Percentiles rank a stretch among this genome's conserved stretches.
Conservation (phyloP, 1,140 invertebrate genomes). For the Drosophila oshimai region DNA sequence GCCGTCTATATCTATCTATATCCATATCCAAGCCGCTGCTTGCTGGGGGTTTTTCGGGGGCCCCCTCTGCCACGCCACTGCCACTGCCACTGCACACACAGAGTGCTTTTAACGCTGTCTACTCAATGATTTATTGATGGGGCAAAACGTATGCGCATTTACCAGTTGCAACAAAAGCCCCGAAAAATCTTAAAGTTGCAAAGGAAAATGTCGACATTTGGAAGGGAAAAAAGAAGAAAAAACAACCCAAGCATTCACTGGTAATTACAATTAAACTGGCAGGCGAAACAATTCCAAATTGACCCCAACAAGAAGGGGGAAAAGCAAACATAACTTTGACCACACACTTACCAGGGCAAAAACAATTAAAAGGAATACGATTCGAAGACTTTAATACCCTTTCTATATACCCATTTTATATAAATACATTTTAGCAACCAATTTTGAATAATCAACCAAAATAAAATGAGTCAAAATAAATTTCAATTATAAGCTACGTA, state of each 20-base stretch:
- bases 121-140: constrained; percentile 76
- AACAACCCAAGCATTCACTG: constrained; percentile 1
- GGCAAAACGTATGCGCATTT: constrained; percentile 59
- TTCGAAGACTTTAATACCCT: neutral
- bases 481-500: too few relatives aligned
- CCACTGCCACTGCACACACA: constrained; percentile 4
- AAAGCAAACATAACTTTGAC: constrained; percentile 11
- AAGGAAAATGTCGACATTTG: neutral
- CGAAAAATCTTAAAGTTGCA: constrained; percentile 37
- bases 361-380: neutral
- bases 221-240: neutral
- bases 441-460: too few relatives aligned
- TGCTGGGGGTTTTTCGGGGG: neutral
- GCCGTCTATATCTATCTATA: constrained; percentile 50
- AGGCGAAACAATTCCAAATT: constrained; percentile 19
- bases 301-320: constrained; percentile 6
- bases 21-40: constrained; percentile 2
- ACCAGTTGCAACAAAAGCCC: constrained; percentile 55
- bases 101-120: constrained; percentile 79
- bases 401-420: neutral
- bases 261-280: constrained; percentile 32
- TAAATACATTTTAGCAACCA: neutral
- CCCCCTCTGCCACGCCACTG: constrained; percentile 27
- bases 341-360: neutral
- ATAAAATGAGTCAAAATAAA: too few relatives aligned